Base-by-base conservation (phyloP, 1,140 invertebrate species). In the Phocides pigmalion region DNA sequence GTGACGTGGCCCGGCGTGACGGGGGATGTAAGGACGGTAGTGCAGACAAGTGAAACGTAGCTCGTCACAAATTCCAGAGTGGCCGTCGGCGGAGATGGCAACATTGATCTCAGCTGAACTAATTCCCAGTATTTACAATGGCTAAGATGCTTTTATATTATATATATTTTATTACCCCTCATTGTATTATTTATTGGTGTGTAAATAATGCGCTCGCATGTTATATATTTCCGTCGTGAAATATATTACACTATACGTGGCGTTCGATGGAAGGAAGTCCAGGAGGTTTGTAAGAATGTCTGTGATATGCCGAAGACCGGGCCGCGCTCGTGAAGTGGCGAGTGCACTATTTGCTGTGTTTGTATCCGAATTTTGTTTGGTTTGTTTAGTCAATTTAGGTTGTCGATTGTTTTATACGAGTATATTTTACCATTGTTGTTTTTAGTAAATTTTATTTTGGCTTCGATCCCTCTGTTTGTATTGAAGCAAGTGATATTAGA, bases 371-470 rank as follows among this genome's bases (percentile, higher is more conserved):
- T 82, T 82, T 82, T 72, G 65, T 62, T 77, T 79, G 64, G 65
- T 77, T 78, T 66, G 62, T 69, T 76, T 79, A 77, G 76, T 81
- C 71, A 73, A 70, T 81, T 79, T 82, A 77, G 79, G 82, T 83
- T 83, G 82, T 87, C 75, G 64, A 76, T 82, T 82, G 78, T 87
- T 89, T 86, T 86, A 70, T 84, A 82, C 63, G 64, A 81, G 78
- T 86, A 84, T 85, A 85, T 85, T 89, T 86, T 85, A 89, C 73
- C 74, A 71, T 84, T 88, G 85, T 89, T 89, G 74, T 87, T 88
- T 87, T 88, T 84, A 82, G 78, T 82, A 79, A 86, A 80, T 84
- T 90, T 90, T 87, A 90, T 87, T 90, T 87, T 79, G 70, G 85
- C 84, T 81, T 82, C 79, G 70, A 66, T 74, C 65, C 66, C 68